Evolutionary conservation across 2,888 invertebrate genomes (phyloP), one percentile per base, ranked within the genome.

Genomic region (Neoscelio sp.): DNA sequence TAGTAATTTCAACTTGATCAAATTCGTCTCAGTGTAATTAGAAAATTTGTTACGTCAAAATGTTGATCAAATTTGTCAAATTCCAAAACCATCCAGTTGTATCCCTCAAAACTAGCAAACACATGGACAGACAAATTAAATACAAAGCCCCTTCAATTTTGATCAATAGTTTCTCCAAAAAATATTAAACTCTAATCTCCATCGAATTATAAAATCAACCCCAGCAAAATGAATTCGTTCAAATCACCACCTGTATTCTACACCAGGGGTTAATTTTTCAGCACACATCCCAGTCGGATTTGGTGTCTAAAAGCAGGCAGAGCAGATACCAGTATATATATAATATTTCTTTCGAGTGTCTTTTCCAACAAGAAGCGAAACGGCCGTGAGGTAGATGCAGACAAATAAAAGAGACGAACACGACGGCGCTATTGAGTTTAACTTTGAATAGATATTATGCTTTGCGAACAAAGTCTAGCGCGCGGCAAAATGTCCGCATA

Each of bases 361-460:
- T 8, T 44, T 44, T 44, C 18, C 44, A 18, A 18, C 18, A 44
- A 62, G 20, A 38, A 48, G 38, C 10, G 8, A 28, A 48, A 28
- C 10, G 8, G 17, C 38, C 64, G 48, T 35, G 23, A 48, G 38
- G 38, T 46, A 10, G 62, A 6, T 15, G 62, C 35, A 33, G 17
- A 50, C 48, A 18, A 48, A 38, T 48, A 38, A 64, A 50, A 35
- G 30, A 7, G 18, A 26, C 35, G 50, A 50, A 64, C 50, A 23
- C 64, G 64, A 38, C 38, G 64, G 2, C 35, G 12, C 64, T 50
- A 65, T 65, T 64, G 48, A 64, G 48, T 64, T 64, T 64, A 12
- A 48, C 64, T 64, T 50, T 50, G 64, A 64, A 64, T 64, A 64
- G 64, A 65, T 35, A 62, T 46, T 60, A 60, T 33, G 46, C 33